phyloP scores from a whole-genome alignment of 2,888 invertebrate genomes.

The Tetrapedia diversipes region DNA sequence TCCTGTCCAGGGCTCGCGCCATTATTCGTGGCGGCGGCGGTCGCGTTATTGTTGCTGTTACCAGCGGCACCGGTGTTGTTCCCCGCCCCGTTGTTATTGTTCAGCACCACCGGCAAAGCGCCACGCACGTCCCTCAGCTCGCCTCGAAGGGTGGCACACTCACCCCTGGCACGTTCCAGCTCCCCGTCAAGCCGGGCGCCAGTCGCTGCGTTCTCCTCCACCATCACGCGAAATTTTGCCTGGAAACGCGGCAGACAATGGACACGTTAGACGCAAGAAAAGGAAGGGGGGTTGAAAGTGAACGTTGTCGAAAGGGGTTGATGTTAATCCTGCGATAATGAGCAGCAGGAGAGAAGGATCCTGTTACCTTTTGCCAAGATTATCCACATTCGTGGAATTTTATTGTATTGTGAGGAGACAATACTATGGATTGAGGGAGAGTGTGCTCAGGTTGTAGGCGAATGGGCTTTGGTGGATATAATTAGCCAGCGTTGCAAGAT shows the following conservation, averaged over 20 bases:
- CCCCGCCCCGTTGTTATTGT: slow-evolving; percentile 74
- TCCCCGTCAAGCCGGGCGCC: slow-evolving; percentile 85
- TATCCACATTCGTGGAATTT: slow-evolving; percentile 3
- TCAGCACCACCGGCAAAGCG: slow-evolving; percentile 74
- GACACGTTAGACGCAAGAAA: background rate
- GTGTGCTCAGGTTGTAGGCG: too few species aligned
- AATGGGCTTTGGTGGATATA: too few species aligned
- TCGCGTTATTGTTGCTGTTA: slow-evolving; percentile 70
- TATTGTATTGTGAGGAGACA: background rate
- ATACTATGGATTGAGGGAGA: background rate
- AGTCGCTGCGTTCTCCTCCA: slow-evolving; percentile 90
- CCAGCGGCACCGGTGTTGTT: slow-evolving; percentile 62
- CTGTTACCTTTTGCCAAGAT: background rate
- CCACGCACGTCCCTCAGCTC: slow-evolving; percentile 85
- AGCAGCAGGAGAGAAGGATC: background rate
- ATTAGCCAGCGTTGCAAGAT: too few species aligned
- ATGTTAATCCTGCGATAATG: slow-evolving; percentile 32
- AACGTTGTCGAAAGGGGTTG: background rate
- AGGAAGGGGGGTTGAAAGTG: background rate
- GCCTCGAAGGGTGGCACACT: slow-evolving; percentile 84
- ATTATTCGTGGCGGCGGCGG: slow-evolving; percentile 65
- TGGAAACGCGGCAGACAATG: slow-evolving; percentile 76
- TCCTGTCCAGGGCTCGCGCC: slow-evolving; percentile 62
- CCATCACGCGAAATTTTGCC: slow-evolving; percentile 94
- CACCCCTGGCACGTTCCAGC: slow-evolving; percentile 87